Conservation (phyloP, 2,888 invertebrate species). For the Andrena haemorrhoa region DNA sequence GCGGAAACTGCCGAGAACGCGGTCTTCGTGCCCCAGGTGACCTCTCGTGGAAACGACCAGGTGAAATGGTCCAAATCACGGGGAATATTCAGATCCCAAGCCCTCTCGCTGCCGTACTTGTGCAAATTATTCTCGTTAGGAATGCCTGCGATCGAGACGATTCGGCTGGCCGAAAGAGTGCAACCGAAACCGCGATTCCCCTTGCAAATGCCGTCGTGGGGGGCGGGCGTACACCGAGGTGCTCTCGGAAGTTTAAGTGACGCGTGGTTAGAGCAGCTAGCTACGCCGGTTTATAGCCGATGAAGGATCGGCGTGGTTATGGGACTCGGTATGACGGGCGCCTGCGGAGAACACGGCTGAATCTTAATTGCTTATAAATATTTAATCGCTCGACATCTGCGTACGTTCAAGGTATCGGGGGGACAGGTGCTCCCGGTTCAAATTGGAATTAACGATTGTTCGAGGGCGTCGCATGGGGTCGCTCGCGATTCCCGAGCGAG, state of each 20-base stretch:
- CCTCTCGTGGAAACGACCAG: conserved; percentile 76
- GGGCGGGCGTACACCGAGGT: background rate
- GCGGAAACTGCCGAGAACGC: conserved; percentile 60
- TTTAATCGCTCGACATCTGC: conserved; percentile 14
- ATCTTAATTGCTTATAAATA: conserved; percentile 48
- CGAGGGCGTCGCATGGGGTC: background rate
- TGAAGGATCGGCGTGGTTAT: conserved; percentile 32
- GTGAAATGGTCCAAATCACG: conserved; percentile 78
- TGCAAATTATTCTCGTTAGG: conserved; percentile 68
- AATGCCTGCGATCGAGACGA: conserved; percentile 55
- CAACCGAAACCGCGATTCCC: conserved; percentile 58
- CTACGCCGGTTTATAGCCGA: background rate
- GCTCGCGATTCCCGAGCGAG: background rate
- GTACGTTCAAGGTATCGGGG: background rate
- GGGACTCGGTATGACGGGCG: conserved; percentile 26
- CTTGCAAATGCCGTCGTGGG: conserved; percentile 48
- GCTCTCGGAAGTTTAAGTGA: background rate
- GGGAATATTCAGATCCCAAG: conserved; percentile 74
- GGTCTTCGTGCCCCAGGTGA: conserved; percentile 70
- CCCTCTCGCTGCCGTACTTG: conserved; percentile 37
- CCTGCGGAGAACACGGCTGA: background rate
- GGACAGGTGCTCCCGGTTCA: background rate
- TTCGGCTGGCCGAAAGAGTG: conserved; percentile 45
- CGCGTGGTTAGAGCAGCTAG: background rate
- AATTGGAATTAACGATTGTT: conserved; percentile 23